Percentiles rank a stretch among this genome's conserved stretches.
Evolutionary conservation across 2,113 vertebrate genomes (phyloP).

Genomic region (Pycnonotus jocosus): DNA sequence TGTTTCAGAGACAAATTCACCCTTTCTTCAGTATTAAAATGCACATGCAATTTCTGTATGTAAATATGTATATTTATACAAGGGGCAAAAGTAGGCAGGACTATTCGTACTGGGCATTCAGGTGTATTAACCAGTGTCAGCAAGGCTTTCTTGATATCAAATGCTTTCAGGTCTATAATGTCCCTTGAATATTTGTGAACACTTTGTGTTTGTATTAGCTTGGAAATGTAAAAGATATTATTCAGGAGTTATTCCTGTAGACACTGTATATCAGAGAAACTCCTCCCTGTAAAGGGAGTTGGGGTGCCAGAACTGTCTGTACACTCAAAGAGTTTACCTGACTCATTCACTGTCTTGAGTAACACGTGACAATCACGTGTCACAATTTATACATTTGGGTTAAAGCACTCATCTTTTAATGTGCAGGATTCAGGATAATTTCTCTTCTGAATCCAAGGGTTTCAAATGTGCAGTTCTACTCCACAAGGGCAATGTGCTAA

Average conservation of each 20-base stretch:
- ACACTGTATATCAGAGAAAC: accelerated
- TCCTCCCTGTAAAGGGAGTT: accelerated
- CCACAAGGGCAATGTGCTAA: neutral
- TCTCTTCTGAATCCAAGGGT: neutral
- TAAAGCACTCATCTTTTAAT: neutral
- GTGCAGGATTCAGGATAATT: neutral
- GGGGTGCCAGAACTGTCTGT: neutral
- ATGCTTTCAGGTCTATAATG: neutral
- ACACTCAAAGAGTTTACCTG: neutral
- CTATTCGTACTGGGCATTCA: neutral
- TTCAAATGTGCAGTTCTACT: neutral
- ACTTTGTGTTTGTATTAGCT: neutral
- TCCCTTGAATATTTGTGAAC: neutral
- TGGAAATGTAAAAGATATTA: neutral
- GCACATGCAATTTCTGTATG: neutral
- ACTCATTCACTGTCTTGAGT: neutral
- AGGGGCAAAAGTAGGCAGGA: neutral
- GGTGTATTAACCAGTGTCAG: neutral
- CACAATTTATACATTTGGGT: neutral
- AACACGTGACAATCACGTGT: neutral
- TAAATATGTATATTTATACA: neutral
- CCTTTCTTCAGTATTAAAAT: neutral
- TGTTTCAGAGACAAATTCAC: neutral
- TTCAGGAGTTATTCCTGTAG: neutral
- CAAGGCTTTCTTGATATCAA: neutral